Evolutionary conservation across 1,140 invertebrate species (phyloP).

Genomic region (Holotrichia oblita): DNA sequence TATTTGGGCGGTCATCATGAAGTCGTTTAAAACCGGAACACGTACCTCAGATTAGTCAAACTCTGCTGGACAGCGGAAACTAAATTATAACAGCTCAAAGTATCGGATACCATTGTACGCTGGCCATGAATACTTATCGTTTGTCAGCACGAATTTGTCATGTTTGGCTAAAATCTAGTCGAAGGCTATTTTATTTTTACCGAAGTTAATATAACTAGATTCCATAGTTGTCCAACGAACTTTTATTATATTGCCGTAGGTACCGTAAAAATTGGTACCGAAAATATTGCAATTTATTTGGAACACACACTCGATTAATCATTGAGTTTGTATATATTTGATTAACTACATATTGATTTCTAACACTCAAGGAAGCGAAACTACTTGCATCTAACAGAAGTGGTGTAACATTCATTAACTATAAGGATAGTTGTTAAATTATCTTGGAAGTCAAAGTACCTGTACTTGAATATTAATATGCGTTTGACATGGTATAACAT

Average conservation of each 20-base stretch:
- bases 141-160: conserved; percentile 22
- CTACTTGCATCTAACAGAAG: too few species aligned
- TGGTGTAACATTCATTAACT: neutral
- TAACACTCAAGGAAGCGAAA: too few species aligned
- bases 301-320: too few species aligned
- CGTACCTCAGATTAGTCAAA: conserved; percentile 53
- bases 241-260: too few species aligned
- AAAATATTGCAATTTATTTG: too few species aligned
- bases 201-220: too few species aligned
- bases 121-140: conserved; percentile 43
- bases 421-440: neutral
- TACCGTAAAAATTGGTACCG: too few species aligned
- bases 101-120: conserved; percentile 44
- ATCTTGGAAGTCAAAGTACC: conserved; percentile 22
- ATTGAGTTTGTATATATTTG: too few species aligned
- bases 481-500: conserved; percentile 34
- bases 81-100: conserved; percentile 51
- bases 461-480: conserved; percentile 34
- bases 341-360: too few species aligned
- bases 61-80: conserved; percentile 47
- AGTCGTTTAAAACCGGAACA: conserved; percentile 44
- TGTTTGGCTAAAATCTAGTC: too few species aligned
- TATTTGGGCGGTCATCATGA: conserved; percentile 40
- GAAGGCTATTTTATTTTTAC: too few species aligned
- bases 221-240: too few species aligned